Evolutionary conservation across 2,113 vertebrate genomes (phyloP).

Genomic region (Otolemur garnettii): DNA sequence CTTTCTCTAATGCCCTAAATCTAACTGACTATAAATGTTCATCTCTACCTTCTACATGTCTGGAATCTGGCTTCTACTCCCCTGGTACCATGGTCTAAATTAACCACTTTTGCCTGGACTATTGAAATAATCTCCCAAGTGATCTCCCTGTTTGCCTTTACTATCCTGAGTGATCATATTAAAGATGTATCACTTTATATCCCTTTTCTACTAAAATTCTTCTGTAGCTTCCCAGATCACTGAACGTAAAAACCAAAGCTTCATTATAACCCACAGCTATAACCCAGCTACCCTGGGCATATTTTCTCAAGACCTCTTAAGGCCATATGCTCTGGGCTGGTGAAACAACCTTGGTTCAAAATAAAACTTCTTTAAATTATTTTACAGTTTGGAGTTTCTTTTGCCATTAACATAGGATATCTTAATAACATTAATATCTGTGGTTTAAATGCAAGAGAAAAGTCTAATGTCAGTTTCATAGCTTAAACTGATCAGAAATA

Average conservation of each 20-base stretch:
- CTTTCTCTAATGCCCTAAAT: background rate
- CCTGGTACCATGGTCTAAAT: background rate
- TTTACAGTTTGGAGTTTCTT: too few relatives aligned
- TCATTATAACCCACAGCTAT: background rate
- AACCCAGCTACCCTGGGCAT: too few relatives aligned
- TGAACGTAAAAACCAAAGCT: background rate
- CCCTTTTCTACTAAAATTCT: background rate
- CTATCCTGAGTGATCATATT: background rate
- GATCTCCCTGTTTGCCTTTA: background rate
- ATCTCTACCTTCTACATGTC: background rate
- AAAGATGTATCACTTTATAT: background rate
- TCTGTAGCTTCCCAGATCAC: background rate
- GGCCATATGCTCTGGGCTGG: too few relatives aligned
- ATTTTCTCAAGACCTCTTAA: too few relatives aligned
- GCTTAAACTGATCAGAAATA: background rate
- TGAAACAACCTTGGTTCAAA: too few relatives aligned
- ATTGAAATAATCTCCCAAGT: background rate
- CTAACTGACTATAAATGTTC: background rate
- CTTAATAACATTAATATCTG: background rate
- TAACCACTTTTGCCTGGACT: background rate
- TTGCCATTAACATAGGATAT: background rate
- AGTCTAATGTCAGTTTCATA: background rate
- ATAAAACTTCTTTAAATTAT: too few relatives aligned
- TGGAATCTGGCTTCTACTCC: background rate
- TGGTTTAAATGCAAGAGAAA: background rate